Base-by-base conservation (phyloP, 1,140 invertebrate species). In the Drosophila parvula region DNA sequence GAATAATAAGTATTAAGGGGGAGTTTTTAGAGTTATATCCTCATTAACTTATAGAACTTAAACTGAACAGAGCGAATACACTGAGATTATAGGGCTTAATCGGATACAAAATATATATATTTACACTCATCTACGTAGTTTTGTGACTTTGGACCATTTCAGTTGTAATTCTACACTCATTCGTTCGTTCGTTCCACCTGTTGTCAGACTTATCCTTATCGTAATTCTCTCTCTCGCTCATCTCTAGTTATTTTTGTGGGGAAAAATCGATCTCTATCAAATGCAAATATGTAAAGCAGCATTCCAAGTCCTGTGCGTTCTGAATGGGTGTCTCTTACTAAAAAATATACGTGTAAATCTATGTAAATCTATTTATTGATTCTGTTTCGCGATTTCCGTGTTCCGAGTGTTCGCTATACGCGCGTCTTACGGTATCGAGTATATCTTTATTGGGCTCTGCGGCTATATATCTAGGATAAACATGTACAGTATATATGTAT, bases 201-300 rank as follows among this genome's bases (percentile, higher is more conserved):
- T 45, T 71, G 75, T 85, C 82, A 85, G 82, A 86, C 82, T 85
- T 85, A 85, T 85, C 78, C 82, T 44, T 67, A 47, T 28, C 41
- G 50, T 65, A 59, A 65, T 62, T 59, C 62, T 62, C 44, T 50
- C 32, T 59, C 27, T 51, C 5, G 62, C 43, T 27, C 12, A 60
- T 62, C 34, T 62, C 43, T 50, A 48, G 47, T 36, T 53, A 11
- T 55, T 32, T 36, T 16, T 51, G 30, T 22, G 62, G 65, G 79
- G 65, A 58, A 86, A 86, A 86, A 79, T 88, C 83, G 76, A 57
- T 70, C 53, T 88, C 79, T 86, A 86, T 86, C 81, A 86, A 88
- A 88, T 79, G 76, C 76, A 74, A 82, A 77, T 58, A 64, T 82
- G 67, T 86, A 86, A 86, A 86, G 83, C 73, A 88, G 79, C 73